Conservation (phyloP, 2,888 invertebrate species). For the Noctua janthina region DNA sequence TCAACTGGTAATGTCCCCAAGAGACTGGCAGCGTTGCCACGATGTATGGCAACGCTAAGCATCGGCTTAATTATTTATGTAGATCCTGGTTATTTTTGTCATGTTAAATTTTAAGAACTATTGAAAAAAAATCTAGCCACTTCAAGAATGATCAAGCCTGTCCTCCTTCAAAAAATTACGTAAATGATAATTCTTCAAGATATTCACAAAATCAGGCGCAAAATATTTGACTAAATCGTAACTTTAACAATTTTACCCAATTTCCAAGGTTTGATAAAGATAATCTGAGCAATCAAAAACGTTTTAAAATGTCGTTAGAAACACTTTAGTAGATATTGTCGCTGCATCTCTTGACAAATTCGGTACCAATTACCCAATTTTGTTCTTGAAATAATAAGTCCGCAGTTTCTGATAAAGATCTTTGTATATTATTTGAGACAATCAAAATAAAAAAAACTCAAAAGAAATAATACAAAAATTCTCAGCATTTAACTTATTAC, state of each 20-base stretch:
- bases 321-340: slow-evolving; percentile 14
- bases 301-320: slow-evolving; percentile 56
- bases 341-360: neutral
- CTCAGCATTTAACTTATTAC: neutral
- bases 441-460: too few relatives aligned
- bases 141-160: neutral
- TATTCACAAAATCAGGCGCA: neutral
- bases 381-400: neutral
- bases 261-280: neutral
- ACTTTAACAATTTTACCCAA: slow-evolving; percentile 3
- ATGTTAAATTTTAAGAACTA: too few relatives aligned
- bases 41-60: too few relatives aligned
- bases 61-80: too few relatives aligned
- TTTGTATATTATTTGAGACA: too few relatives aligned
- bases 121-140: too few relatives aligned
- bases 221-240: neutral
- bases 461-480: neutral
- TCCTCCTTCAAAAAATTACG: neutral
- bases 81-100: too few relatives aligned
- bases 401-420: too few relatives aligned
- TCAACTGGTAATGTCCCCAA: too few relatives aligned
- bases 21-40: too few relatives aligned
- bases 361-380: neutral
- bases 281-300: slow-evolving; percentile 54
- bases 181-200: neutral